Evolutionary conservation across 2,797 vertebrate species (phyloP).

Genomic region (Myotis planiceps): DNA sequence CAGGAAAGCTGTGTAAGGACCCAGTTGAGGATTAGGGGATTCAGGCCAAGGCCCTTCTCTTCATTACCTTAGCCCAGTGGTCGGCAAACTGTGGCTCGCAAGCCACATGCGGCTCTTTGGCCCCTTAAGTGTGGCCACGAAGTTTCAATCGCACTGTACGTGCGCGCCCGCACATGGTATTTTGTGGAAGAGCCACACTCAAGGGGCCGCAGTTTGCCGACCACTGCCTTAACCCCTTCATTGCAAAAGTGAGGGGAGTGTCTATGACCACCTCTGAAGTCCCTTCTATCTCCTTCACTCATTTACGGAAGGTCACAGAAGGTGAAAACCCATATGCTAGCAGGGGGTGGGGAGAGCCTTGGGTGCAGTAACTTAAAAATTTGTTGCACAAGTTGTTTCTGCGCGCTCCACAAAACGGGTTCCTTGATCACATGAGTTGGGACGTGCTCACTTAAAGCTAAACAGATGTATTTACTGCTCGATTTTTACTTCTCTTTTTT

Average conservation of each 20-base stretch:
- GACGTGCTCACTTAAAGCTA: not conserved
- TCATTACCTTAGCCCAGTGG: not conserved
- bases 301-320: not conserved
- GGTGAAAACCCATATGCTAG: not conserved
- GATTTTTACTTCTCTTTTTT: slow-evolving; percentile 52
- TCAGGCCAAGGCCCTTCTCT: not conserved
- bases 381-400: not conserved
- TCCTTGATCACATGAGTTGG: not conserved
- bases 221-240: not conserved
- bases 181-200: no score
- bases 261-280: not conserved
- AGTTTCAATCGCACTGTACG: no score
- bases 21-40: not conserved
- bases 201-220: no score
- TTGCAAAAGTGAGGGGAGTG: not conserved
- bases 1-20: not conserved
- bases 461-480: slow-evolving; percentile 48
- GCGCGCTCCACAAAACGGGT: not conserved
- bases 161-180: no score
- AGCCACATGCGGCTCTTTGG: no score
- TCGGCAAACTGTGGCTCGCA: no score
- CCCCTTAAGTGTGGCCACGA: no score
- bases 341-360: not conserved
- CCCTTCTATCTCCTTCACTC: not conserved
- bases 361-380: not conserved